Evolutionary conservation across 30 jellyfish, hydroid and myxozoan species (phyloP).

Genomic region (Cassiopea andromeda): DNA sequence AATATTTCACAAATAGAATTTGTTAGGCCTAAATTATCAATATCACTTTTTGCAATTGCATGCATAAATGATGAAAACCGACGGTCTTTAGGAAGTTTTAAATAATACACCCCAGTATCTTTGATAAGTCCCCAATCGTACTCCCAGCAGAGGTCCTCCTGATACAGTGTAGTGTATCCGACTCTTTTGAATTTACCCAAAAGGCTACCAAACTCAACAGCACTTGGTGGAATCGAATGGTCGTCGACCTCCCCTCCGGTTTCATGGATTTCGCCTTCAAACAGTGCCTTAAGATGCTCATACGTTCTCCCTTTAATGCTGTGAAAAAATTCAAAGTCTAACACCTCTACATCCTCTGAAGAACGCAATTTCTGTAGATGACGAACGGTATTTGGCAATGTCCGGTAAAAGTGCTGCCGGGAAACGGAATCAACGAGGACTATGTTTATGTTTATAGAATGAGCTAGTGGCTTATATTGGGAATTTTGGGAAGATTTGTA

Average conservation of each 20-base stretch:
- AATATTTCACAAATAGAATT: conserved; percentile 73
- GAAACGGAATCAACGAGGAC: conserved; percentile 81
- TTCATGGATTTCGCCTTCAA: conserved; percentile 60
- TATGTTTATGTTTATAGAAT: conserved; percentile 53
- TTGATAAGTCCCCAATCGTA: conserved; percentile 77
- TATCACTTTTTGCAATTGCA: conserved; percentile 27
- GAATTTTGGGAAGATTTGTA: neutral
- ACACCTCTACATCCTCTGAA: conserved; percentile 24
- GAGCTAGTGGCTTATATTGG: neutral
- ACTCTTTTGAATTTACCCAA: conserved; percentile 19
- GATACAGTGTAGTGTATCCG: conserved; percentile 75
- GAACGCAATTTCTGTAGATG: conserved; percentile 33
- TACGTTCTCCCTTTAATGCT: conserved; percentile 70
- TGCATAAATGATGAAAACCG: conserved; percentile 46
- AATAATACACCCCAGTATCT: conserved; percentile 50
- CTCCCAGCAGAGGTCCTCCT: conserved; percentile 85
- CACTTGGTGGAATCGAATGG: conserved; percentile 43
- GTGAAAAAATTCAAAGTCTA: conserved; percentile 76
- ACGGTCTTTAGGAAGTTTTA: neutral
- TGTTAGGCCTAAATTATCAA: conserved; percentile 69
- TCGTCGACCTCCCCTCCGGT: conserved; percentile 55
- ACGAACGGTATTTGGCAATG: conserved; percentile 63
- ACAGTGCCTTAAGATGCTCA: conserved; percentile 69
- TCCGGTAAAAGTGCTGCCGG: conserved; percentile 80
- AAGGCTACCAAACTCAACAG: conserved; percentile 44